A percentile compares a stretch with the other conserved stretches of the same genome.
Evolutionary conservation across 2,888 invertebrate species (phyloP).

Genomic region (Teleogryllus oceanicus): DNA sequence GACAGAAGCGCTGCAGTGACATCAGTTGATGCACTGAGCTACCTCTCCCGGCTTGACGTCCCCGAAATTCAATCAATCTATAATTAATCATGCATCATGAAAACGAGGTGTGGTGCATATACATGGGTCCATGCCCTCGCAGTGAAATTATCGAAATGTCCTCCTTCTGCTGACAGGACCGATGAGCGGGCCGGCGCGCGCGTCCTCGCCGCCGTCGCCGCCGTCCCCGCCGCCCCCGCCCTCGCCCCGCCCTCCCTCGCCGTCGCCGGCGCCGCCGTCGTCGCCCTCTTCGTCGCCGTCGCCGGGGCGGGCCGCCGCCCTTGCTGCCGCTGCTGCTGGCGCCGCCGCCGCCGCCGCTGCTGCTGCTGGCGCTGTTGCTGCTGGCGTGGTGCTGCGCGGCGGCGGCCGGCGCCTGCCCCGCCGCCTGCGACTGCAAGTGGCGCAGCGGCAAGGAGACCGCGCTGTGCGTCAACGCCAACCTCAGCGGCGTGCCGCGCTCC

Average conservation of each 20-base stretch:
- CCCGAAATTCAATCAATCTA: too few relatives aligned
- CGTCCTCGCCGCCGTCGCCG: background rate
- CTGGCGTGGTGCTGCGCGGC: background rate
- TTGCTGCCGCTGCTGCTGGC: conserved; percentile 5
- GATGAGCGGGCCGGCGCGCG: conserved; percentile 2
- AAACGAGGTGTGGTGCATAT: too few relatives aligned
- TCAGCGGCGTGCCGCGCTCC: conserved; percentile 67
- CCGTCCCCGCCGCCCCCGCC: background rate
- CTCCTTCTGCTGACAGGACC: background rate
- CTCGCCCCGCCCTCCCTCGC: background rate
- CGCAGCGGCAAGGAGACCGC: conserved; percentile 83
- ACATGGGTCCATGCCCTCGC: too few relatives aligned
- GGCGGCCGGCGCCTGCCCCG: conserved; percentile 62
- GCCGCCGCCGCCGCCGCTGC: background rate
- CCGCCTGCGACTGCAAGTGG: conserved; percentile 84
- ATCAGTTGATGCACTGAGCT: too few relatives aligned
- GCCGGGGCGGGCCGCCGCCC: background rate
- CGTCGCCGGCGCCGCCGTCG: background rate
- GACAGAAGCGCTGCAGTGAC: too few relatives aligned
- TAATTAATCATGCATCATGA: too few relatives aligned
- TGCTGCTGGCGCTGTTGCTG: conserved; percentile 2
- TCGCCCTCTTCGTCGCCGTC: background rate
- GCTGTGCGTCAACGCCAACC: conserved; percentile 70
- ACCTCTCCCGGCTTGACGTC: too few relatives aligned
- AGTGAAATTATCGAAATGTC: background rate